phyloP scores from a whole-genome alignment of 2,797 vertebrate species.

The Cephalopachus bancanus region DNA sequence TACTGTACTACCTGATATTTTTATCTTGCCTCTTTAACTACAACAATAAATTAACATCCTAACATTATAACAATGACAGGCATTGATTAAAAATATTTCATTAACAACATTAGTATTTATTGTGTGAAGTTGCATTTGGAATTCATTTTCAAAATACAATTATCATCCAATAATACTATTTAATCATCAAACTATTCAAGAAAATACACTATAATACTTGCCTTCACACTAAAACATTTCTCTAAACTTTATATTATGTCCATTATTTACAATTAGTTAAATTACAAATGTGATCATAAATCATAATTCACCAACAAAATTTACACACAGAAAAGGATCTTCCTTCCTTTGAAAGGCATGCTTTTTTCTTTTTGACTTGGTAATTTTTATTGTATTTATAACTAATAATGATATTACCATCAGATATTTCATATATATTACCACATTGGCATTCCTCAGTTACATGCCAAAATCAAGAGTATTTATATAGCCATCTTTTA shows the following conservation, averaged over 20 bases:
- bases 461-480: conserved; percentile 52
- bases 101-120: conserved; percentile 80
- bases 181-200: conserved; percentile 69
- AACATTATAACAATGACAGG: conserved; percentile 73
- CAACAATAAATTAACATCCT: conserved; percentile 81
- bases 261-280: conserved; percentile 73
- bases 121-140: conserved; percentile 76
- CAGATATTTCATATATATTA: conserved; percentile 51
- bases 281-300: conserved; percentile 52
- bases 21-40: conserved; percentile 83
- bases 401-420: conserved; percentile 18
- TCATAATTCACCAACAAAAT: conserved; percentile 54
- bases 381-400: conserved; percentile 53
- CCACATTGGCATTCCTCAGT: conserved; percentile 60
- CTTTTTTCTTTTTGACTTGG: conserved; percentile 41
- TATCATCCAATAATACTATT: conserved; percentile 77
- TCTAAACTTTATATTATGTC: conserved; percentile 61
- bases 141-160: conserved; percentile 73
- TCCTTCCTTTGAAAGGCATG: conserved; percentile 54
- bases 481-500: conserved; percentile 50
- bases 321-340: background rate
- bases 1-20: conserved; percentile 77
- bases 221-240: conserved; percentile 61
- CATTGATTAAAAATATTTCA: conserved; percentile 81
- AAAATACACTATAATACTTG: conserved; percentile 47